A percentile compares a stretch with the other conserved stretches of the same genome.
Conservation (phyloP, 2,888 invertebrate genomes). For the Zaprionus lineosus region DNA sequence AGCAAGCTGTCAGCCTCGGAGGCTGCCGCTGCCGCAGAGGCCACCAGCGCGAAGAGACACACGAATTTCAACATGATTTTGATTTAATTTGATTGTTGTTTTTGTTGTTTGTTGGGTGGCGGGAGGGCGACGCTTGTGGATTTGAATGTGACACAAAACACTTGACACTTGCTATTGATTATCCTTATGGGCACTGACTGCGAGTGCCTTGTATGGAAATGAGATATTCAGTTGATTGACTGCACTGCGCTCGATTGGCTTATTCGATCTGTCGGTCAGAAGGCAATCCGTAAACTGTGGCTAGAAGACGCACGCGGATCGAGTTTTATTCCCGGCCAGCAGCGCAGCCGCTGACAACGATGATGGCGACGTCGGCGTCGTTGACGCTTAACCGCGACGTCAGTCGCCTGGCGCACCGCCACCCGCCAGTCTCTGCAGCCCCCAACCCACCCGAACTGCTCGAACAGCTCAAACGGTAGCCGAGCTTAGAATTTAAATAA, state of each 20-base stretch:
- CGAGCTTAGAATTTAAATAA: conserved; percentile 80
- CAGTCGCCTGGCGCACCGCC: conserved; percentile 24
- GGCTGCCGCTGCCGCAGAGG: conserved; percentile 82
- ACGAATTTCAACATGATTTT: conserved; percentile 84
- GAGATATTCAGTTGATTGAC: conserved; percentile 55
- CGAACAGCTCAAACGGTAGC: conserved; percentile 54
- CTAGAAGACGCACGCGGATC: conserved; percentile 82
- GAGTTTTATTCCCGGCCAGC: conserved; percentile 83
- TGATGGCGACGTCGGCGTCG: conserved; percentile 36
- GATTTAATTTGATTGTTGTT: conserved; percentile 2
- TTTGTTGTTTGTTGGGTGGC: not conserved
- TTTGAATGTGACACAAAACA: conserved; percentile 41
- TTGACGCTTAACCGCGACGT: conserved; percentile 45
- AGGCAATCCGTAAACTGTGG: conserved; percentile 84
- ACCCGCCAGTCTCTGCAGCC: not conserved
- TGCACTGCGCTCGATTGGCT: conserved; percentile 79
- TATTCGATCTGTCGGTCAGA: conserved; percentile 81
- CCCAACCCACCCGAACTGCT: not conserved
- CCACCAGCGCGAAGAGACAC: conserved; percentile 83
- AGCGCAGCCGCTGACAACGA: conserved; percentile 50
- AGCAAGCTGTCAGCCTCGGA: conserved; percentile 84
- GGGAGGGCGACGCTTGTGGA: too few relatives aligned
- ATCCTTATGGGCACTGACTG: conserved; percentile 50
- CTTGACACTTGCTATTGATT: conserved; percentile 49
- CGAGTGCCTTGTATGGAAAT: conserved; percentile 34